Base-by-base conservation (phyloP, 2,797 vertebrate species). In the Phrynocephalus guinanensis region DNA sequence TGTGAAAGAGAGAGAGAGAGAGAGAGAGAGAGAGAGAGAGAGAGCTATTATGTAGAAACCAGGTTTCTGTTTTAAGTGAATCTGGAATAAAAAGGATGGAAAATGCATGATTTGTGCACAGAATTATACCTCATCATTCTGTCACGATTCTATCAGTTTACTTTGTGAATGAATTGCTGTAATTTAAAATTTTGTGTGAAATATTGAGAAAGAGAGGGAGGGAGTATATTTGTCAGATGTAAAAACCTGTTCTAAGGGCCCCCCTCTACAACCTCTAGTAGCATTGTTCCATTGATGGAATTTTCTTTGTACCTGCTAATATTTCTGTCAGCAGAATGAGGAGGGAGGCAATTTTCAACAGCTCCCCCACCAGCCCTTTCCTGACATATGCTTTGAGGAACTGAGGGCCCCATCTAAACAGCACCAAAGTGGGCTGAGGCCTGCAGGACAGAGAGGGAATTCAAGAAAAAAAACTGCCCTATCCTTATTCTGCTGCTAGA, bases 111-210 rank as follows among this genome's bases (percentile, higher is more conserved):
- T 83, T 86, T 82, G 86, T 81, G 78, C 38, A 90, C 89, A 38
- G 91, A 93, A 91, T 93, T 94, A 91, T 90, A 82, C 86, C 85
- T 85, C 68, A 90, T 90, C 86, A 91, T 85, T 88, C 91, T 93
- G 92, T 94, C 89, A 89, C 92, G 83, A 91, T 63, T 93, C 94
- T 86, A 84, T 73, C 89, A 89, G 90, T 90, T 92, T 83, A 87
- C 90, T n/a, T 30, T 63, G 78, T 63, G n/a, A 79, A 79, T 60
- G n/a, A 90, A 92, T 93, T 91, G 72, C 81, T 82, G 48, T 84
- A 38, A 92, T 93, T 94, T 84, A 93, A 81, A 73, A 10, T 92
- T 90, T 89, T 80, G 22, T 26, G 26, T 75, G 52, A 84, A 63
- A 75, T 63, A 68, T 66, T 48, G 26, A 82, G 66, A 48, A 63